Evolutionary conservation across 1,140 invertebrate species (phyloP).

Genomic region (Drosophila simulans): DNA sequence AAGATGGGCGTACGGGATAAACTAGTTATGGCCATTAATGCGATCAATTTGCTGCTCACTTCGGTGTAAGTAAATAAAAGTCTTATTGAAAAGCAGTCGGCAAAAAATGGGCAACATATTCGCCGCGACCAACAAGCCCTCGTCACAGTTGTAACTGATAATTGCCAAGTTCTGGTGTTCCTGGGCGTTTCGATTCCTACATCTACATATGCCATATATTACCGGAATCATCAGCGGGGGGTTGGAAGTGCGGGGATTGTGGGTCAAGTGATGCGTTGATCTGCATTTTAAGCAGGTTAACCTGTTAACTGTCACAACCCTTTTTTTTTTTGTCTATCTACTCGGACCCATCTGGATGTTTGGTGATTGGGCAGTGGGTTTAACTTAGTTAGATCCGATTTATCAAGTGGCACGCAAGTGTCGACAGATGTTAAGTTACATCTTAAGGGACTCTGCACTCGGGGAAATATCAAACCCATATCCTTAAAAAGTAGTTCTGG

Average conservation of each 20-base stretch:
- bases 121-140: constrained; percentile 21
- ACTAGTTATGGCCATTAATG: constrained; percentile 85
- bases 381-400: constrained; percentile 15
- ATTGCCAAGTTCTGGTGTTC: constrained; percentile 60
- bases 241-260: constrained; percentile 13
- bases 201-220: constrained; percentile 65
- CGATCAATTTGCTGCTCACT: constrained; percentile 84
- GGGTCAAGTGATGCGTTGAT: constrained; percentile 76
- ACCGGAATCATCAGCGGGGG: background rate
- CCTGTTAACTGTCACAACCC: constrained; percentile 68
- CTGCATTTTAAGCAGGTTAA: constrained; percentile 80
- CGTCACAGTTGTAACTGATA: constrained; percentile 68
- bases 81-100: constrained; percentile 65
- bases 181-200: background rate
- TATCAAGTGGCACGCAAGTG: constrained; percentile 13
- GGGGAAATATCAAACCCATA: background rate
- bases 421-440: constrained; percentile 9
- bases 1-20: constrained; percentile 78
- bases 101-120: constrained; percentile 35
- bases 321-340: background rate
- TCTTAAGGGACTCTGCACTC: background rate
- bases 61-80: constrained; percentile 79
- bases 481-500: no score
- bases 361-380: constrained; percentile 1
- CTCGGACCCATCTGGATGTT: no score